Base-by-base conservation (phyloP, 2,797 vertebrate species). In the Antennarius maculatus region DNA sequence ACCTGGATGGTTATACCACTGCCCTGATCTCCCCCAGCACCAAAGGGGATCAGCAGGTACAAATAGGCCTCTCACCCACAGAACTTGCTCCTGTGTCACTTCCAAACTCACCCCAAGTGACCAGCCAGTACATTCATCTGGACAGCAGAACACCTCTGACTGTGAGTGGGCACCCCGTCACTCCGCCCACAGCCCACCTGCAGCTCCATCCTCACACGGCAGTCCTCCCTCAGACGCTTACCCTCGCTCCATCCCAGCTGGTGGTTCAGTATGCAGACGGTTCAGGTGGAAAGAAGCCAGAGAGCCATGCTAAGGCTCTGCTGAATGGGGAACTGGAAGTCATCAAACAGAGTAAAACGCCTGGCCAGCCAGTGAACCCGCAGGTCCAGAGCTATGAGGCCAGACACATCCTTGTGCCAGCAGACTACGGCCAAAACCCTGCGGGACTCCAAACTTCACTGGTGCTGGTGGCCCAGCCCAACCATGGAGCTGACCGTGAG, bases 221-320 rank as follows among this genome's bases (percentile, higher is more conserved):
- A 2, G 93, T 97, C 88, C 95, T 99, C 79, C 96, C 97, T 0
- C 97, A 97, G 82, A 94, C 96, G 1, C 95, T 99, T 28, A 94
- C 98, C 54, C 95, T 98, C 0, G 94, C 95, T 71, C 94, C 96
- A 54, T 95, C 97, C 53, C 98, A 98, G 86, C 94, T 99, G 69
- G 91, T 99, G 69, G 94, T 99, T 74, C 98, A 98, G 81, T 99
- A 99, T 83, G 88, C 94, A 1, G 96, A 98, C 76, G 89, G 96
- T 67, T 93, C 95, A 4, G 59, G 91, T 57, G 77, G 90, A 60
- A 98, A 96, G 90, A 98, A 96, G 75, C 91, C 93, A 46, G 95
- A 94, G 2, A 84, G 93, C 53, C 94, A 95, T 67, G 87, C 88
- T 70, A 96, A 96, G 86, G 95, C 94, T 76, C 65, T 96, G 47